Percentiles rank a stretch among this genome's conserved stretches.
phyloP scores from a whole-genome alignment of 1,140 invertebrate genomes.

The Chironomus tepperi region DNA sequence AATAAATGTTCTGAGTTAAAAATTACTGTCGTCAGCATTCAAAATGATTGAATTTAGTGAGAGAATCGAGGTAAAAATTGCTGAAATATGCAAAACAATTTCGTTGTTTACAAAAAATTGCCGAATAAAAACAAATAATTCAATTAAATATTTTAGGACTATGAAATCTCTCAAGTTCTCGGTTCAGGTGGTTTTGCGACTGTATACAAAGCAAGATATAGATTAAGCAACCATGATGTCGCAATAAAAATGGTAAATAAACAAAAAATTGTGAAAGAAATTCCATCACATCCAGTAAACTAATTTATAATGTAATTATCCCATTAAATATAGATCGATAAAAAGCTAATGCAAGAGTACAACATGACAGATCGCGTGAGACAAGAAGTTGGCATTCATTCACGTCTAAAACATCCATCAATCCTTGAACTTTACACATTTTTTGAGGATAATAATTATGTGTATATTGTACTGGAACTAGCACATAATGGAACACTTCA shows the following conservation, averaged over 20 bases:
- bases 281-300: neutral
- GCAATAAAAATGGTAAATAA: slow-evolving; percentile 87
- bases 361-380: slow-evolving; percentile 73
- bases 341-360: slow-evolving; percentile 73
- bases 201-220: slow-evolving; percentile 78
- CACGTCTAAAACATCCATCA: slow-evolving; percentile 78
- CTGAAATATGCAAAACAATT: too few species aligned
- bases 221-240: slow-evolving; percentile 64
- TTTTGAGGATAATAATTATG: slow-evolving; percentile 85
- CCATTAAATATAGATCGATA: slow-evolving; percentile 67
- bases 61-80: neutral
- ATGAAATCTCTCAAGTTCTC: slow-evolving; percentile 75
- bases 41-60: slow-evolving; percentile 4
- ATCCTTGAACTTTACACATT: slow-evolving; percentile 82
- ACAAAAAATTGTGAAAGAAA: neutral
- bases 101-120: neutral
- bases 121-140: neutral
- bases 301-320: slow-evolving; percentile 25
- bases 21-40: neutral
- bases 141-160: slow-evolving; percentile 62
- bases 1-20: neutral
- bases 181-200: slow-evolving; percentile 92
- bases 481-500: slow-evolving; percentile 87
- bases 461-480: slow-evolving; percentile 87
- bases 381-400: slow-evolving; percentile 90